phyloP scores from a whole-genome alignment of 2,888 invertebrate species.

The Clitarchus hookeri region DNA sequence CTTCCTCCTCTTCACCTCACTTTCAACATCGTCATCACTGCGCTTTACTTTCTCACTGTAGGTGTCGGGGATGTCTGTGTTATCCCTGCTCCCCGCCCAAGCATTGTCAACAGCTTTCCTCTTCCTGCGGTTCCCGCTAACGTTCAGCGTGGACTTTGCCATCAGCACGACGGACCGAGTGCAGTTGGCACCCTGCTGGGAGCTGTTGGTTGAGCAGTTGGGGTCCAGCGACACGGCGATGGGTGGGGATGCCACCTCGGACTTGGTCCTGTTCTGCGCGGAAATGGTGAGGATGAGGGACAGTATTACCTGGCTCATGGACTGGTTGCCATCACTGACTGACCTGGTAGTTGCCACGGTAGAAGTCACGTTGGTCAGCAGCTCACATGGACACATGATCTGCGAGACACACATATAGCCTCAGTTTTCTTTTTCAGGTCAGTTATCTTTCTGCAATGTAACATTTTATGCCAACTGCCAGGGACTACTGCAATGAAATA shows the following conservation, averaged over 20 bases:
- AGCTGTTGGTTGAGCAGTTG: not conserved
- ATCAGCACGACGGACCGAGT: slow-evolving; percentile 25
- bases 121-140: not conserved
- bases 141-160: slow-evolving; percentile 20
- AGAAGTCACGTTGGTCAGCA: not conserved
- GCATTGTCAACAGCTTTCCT: not conserved
- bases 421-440: no score
- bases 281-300: slow-evolving; percentile 20
- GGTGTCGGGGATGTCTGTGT: not conserved
- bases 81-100: not conserved
- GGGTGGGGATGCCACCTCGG: not conserved
- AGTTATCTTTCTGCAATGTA: no score
- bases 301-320: slow-evolving; percentile 3
- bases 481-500: no score
- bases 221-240: slow-evolving; percentile 24
- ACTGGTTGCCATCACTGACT: not conserved
- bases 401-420: not conserved
- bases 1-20: slow-evolving; percentile 24
- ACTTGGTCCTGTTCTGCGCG: not conserved
- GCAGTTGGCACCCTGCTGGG: slow-evolving; percentile 26
- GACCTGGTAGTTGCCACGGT: not conserved
- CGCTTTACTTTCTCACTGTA: not conserved
- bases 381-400: slow-evolving; percentile 17
- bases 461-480: no score
- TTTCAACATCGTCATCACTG: not conserved